Base-by-base conservation (phyloP, 2,113 vertebrate species). In the Archocentrus centrarchus region DNA sequence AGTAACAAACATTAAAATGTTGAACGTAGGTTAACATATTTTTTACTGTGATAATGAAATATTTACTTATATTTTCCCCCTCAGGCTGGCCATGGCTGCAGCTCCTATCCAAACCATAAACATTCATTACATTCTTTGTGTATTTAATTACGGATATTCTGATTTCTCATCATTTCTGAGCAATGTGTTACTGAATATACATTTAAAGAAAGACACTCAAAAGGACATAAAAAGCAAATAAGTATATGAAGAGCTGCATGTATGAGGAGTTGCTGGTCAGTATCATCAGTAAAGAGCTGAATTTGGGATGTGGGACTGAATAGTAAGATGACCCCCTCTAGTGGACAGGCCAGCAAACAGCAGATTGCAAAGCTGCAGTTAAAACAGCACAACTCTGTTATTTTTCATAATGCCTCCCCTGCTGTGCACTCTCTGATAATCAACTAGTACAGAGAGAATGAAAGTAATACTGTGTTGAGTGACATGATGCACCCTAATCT, bases 241-340 rank as follows among this genome's bases (percentile, higher is more conserved):
- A 30, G 57, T 14, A 4, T 5, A 47, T 58, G 58, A 63, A 30
- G 9, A 57, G 55, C 35, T 37, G 35, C 35, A 10, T 0, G 3
- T 68, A 15, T 30, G 22, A 14, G 22, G 17, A 50, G 64, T 3
- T 68, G 41, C 41, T 2, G 41, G 64, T 7, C 63, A 17, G n/a
- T 13, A 3, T 66, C 41, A 27, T 1, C 37, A 30, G 60, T 37
- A 10, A 10, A 39, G 9, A 10, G 4, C 1, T 35, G 7, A 24
- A 63, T 41, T 13, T 76, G 17, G 27, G 24, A 3, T 20, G 35
- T 15, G 27, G 5, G 13, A 17, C 58, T 68, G 39, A 68, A 59
- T 82, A 87, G 93, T 75, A n/a, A 41, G 37, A 87, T 20, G 11
- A 7, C 90, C 13, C 92, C 89, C 91, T 90, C 93, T 92, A 76